These are phyloP conservation scores for Strix aluco DNA, from an alignment of 2,113 vertebrate genomes.

Conservation along the genomic window DNA sequence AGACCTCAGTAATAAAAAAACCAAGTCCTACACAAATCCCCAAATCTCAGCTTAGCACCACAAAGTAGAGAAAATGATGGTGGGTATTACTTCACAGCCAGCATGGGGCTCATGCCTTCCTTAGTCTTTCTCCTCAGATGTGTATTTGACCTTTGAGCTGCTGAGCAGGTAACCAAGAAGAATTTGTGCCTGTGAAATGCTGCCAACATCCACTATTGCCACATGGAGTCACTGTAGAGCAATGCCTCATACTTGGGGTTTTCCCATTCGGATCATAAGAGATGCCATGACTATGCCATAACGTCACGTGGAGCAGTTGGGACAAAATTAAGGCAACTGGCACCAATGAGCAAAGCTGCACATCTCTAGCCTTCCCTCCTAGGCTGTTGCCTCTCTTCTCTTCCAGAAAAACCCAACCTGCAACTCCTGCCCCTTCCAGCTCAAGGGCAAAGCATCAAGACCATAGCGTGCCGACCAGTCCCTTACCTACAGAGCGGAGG, in stretches of 20 bases:
- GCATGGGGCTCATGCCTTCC: accelerated
- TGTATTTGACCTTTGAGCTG: background rate
- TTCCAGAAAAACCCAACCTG: background rate
- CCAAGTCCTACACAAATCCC: background rate
- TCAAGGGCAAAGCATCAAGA: background rate
- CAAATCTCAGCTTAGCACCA: background rate
- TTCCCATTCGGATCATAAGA: accelerated
- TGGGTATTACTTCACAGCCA: background rate
- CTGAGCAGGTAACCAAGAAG: background rate
- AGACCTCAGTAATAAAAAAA: background rate
- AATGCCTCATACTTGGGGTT: background rate
- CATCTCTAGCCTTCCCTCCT: background rate
- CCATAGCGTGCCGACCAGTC: accelerated
- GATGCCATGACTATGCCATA: background rate
- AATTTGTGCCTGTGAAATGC: background rate
- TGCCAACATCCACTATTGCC: background rate
- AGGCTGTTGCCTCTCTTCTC: background rate
- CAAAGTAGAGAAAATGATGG: background rate
- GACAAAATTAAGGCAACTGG: background rate
- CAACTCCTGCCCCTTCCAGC: background rate
- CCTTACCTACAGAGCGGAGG: background rate
- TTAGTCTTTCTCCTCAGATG: background rate
- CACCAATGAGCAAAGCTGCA: background rate
- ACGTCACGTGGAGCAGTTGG: accelerated
- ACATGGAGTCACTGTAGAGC: background rate